A percentile compares a stretch with the other conserved stretches of the same genome.
Conservation (phyloP, 2,113 vertebrate genomes). For the Brienomyrus brachyistius region DNA sequence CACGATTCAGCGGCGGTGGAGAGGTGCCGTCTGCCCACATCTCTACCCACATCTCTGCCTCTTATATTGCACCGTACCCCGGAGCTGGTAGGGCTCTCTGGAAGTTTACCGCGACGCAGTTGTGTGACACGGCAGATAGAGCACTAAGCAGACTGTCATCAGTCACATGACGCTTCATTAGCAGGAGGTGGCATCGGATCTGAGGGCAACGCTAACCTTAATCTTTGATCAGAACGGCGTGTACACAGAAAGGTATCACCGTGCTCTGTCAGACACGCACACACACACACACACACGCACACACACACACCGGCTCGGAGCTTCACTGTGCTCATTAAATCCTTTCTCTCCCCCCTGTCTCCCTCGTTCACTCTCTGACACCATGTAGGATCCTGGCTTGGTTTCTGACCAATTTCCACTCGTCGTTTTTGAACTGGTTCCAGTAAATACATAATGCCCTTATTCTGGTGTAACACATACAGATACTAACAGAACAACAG, state of each 20-base stretch:
- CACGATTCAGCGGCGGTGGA: not conserved
- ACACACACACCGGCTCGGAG: not conserved
- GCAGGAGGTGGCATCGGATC: not conserved
- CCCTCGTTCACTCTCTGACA: conserved; percentile 2
- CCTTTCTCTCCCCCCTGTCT: not conserved
- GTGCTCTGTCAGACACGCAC: not conserved
- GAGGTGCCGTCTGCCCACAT: not conserved
- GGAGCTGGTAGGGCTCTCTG: not conserved
- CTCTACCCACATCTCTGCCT: not conserved
- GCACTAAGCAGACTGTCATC: not conserved
- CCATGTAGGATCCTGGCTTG: not conserved
- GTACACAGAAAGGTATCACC: not conserved
- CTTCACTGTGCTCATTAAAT: conserved; percentile 5
- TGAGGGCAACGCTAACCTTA: not conserved
- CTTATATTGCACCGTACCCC: not conserved
- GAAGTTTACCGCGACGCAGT: not conserved
- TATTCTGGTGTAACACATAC: not conserved
- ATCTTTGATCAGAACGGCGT: not conserved
- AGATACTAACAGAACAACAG: not conserved
- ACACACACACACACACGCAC: not conserved
- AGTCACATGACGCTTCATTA: not conserved
- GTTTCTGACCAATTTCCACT: conserved; percentile 10
- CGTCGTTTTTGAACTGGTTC: not conserved
- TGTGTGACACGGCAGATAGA: not conserved
- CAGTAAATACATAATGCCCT: not conserved